Evolutionary conservation across 2,888 invertebrate species (phyloP), one percentile per base, ranked within the genome.

Genomic region (Sinotaia quadrata): DNA sequence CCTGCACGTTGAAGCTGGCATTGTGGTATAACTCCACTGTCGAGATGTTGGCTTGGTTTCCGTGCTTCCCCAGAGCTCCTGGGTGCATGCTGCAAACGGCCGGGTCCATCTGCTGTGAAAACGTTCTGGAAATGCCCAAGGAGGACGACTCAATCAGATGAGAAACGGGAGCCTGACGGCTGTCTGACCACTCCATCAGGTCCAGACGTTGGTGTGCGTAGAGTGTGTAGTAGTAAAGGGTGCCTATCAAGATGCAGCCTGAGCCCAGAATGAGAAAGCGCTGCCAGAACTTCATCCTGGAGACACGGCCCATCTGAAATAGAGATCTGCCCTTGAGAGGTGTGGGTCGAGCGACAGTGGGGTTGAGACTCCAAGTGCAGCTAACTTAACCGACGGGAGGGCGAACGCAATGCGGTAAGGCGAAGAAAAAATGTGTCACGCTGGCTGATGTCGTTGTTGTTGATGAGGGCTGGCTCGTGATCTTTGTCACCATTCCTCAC

Each of bases 261-360:
- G 78, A 73, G 51, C 76, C 67, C 60, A 80, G 67, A 66, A 80
- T 78, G 34, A 78, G 72, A 41, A 81, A 71, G 18, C 81, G 79
- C 65, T 80, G 80, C 63, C 78, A 81, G 75, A 81, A 83, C 75
- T 81, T 83, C 81, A 83, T 83, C 78, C 77, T 78, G 77, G 75
- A 51, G 34, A 61, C 44, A 57, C 31, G 44, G 44, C n/a, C n/a
- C n/a, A n/a, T n/a, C n/a, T n/a, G n/a, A n/a, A n/a, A n/a, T n/a
- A n/a, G n/a, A n/a, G n/a, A n/a, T n/a, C n/a, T n/a, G n/a, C n/a
- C n/a, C n/a, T n/a, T n/a, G n/a, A n/a, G n/a, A n/a, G n/a, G n/a
- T n/a, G n/a, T n/a, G n/a, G n/a, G n/a, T n/a, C n/a, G n/a, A n/a
- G n/a, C n/a, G n/a, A n/a, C n/a, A n/a, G n/a, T n/a, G n/a, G n/a